These are phyloP conservation scores for Sakesphorus luctuosus DNA, from an alignment of 2,113 vertebrate genomes.

Conservation along the genomic window DNA sequence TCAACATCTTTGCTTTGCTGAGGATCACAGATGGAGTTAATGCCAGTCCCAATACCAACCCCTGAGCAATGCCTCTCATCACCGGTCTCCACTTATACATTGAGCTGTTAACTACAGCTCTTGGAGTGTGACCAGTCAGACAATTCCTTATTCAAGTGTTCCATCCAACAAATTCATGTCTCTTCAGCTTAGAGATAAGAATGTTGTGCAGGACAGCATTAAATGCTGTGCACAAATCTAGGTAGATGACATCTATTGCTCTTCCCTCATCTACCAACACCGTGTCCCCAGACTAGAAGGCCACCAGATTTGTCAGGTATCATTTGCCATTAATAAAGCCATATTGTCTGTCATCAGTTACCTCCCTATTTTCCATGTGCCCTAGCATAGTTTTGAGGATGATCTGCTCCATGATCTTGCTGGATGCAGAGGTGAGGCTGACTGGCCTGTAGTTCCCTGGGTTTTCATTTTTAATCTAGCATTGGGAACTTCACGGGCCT, in stretches of 20 bases:
- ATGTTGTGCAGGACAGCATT: not conserved
- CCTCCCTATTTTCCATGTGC: not conserved
- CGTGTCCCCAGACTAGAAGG: not conserved
- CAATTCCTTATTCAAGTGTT: not conserved
- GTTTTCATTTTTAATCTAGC: not conserved
- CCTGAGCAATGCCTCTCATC: not conserved
- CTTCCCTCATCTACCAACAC: not conserved
- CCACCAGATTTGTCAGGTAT: not conserved
- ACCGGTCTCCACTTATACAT: not conserved
- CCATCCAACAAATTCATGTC: not conserved
- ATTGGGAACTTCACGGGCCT: fast-evolving
- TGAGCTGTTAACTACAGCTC: not conserved
- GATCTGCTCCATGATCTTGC: not conserved
- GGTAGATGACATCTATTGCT: not conserved
- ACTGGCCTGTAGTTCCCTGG: not conserved
- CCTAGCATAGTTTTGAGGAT: not conserved
- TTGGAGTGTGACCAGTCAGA: not conserved
- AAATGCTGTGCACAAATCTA: not conserved
- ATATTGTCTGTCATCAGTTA: not conserved
- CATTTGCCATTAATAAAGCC: not conserved
- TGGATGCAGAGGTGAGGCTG: not conserved
- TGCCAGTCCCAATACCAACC: not conserved
- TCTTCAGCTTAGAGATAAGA: not conserved
- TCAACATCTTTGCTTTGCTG: not conserved
- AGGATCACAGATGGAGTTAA: not conserved